Evolutionary conservation across 2,797 vertebrate genomes (phyloP), one percentile per base, ranked within the genome.

Genomic region (Myripristis jacobus): DNA sequence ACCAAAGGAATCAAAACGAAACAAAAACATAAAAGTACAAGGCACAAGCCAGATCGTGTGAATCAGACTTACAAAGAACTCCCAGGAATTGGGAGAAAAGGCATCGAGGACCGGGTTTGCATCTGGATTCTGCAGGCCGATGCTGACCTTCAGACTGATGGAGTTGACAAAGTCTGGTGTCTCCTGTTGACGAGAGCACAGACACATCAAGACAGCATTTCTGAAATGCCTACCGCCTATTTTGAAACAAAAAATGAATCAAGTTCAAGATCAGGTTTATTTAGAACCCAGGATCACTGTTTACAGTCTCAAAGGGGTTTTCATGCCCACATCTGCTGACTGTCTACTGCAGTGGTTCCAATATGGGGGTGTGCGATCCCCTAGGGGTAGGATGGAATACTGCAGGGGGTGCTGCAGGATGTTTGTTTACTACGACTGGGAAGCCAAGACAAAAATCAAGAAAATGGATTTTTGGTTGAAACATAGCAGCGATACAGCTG

Each of bases 81-180:
- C 92, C 70, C 94, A 94, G 75, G 94, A 91, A 0, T 59, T 88
- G 15, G 92, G 89, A 18, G 94, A 93, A 80, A 92, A 94, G 29
- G 80, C 79, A 80, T 97, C 94, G 0, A 98, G 95, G 34, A 95
- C 94, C 5, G 96, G 96, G 69, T 95, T 95, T 1, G 83, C 92
- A 4, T 93, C 83, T 48, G 92, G 87, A 44, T 90, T 93, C 70
- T 86, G 85, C 79, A 96, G 93, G 47, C 89, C 81, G 50, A 96
- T 84, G 81, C 97, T 94, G 61, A 97, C 90, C 43, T 95, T 95
- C 61, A 98, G 59, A 75, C 90, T 90, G 60, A 98, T 82, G 6
- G 96, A 93, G 63, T 92, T 96, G 18, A 96, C 91, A 52, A 96
- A 92, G 81, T 98, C 95, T 1, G 95, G 94, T 6, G 95, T 90